These are phyloP conservation scores for Clarias macrocephalus DNA, from an alignment of 2,113 vertebrate species.

Conservation along the genomic window DNA sequence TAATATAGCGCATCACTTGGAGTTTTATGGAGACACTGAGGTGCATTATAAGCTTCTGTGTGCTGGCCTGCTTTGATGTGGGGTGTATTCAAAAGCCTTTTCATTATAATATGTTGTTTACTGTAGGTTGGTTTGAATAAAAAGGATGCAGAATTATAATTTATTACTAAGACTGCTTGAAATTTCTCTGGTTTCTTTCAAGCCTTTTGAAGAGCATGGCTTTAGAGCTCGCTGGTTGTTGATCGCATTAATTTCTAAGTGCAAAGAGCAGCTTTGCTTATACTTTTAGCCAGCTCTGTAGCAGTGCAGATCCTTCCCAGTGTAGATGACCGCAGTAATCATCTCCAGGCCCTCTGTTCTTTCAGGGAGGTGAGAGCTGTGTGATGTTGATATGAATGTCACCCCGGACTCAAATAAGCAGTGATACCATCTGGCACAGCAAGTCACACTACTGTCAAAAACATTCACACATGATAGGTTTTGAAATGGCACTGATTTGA, in stretches of 20 bases:
- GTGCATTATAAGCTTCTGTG: neutral
- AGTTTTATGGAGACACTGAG: neutral
- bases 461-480: neutral
- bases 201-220: neutral
- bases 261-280: neutral
- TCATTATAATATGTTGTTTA: conserved; percentile 15
- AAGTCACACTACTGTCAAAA: conserved; percentile 14
- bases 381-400: conserved; percentile 39
- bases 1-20: neutral
- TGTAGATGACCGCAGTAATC: neutral
- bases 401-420: conserved; percentile 27
- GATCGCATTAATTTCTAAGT: neutral
- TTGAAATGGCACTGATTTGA: conserved; percentile 28
- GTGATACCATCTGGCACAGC: conserved; percentile 22
- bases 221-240: conserved; percentile 4
- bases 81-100: neutral
- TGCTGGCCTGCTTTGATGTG: neutral
- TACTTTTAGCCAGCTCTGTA: neutral
- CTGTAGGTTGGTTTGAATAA: neutral
- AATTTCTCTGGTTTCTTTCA: neutral
- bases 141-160: neutral
- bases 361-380: conserved; percentile 11
- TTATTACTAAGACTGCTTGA: conserved; percentile 1
- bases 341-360: neutral
- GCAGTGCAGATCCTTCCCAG: neutral